A percentile compares a stretch with the other conserved stretches of the same genome.
Conservation (phyloP, 53 echinoderm and acorn worm genomes). For the Paelopatides confundens region DNA sequence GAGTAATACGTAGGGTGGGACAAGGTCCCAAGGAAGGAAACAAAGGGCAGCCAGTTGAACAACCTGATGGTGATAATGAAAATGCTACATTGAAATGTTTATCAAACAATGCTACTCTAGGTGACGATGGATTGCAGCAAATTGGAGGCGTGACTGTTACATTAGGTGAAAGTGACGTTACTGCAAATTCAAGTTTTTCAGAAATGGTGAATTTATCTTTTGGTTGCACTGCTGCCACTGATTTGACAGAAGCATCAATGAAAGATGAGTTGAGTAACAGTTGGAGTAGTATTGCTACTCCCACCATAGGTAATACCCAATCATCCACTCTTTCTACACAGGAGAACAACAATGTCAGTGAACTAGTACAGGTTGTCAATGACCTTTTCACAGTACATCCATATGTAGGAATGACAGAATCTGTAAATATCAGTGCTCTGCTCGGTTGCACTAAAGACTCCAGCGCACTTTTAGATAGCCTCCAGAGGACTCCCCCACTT, state of each 20-base stretch:
- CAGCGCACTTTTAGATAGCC: background rate
- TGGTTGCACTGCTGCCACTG: background rate
- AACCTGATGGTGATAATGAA: background rate
- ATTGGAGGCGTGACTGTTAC: background rate
- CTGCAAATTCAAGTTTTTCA: background rate
- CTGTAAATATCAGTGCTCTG: background rate
- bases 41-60: background rate
- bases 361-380: background rate
- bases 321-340: background rate
- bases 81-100: background rate
- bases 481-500: background rate
- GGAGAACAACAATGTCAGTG: background rate
- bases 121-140: background rate
- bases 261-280: background rate
- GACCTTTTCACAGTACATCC: slow-evolving; percentile 2
- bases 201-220: background rate
- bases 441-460: background rate
- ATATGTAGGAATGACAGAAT: background rate
- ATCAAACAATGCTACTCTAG: background rate
- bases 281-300: background rate
- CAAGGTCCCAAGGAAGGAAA: background rate
- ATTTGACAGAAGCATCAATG: background rate
- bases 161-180: background rate
- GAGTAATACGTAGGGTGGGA: background rate
- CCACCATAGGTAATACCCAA: background rate